phyloP scores from a whole-genome alignment of 2,888 invertebrate genomes.

The Xanthorhoe designata region DNA sequence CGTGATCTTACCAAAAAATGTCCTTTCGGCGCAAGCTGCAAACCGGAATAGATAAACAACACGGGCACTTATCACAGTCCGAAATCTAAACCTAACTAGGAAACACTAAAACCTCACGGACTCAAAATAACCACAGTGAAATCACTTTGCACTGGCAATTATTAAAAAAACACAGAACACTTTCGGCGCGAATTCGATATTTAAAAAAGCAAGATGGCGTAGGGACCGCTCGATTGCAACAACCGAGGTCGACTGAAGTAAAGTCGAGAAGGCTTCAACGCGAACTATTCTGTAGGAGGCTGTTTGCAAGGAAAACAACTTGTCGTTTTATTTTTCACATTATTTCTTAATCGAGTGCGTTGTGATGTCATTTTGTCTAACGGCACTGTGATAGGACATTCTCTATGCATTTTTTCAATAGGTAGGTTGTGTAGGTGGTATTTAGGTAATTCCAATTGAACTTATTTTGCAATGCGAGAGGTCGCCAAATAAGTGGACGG shows the following conservation, averaged over 20 bases:
- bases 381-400: background rate
- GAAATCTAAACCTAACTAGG: conserved; percentile 41
- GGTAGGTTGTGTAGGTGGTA: background rate
- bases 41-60: conserved; percentile 56
- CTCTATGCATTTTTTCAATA: background rate
- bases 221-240: conserved; percentile 61
- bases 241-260: conserved; percentile 80
- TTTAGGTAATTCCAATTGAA: background rate
- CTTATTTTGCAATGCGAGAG: background rate
- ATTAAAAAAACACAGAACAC: conserved; percentile 46
- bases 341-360: conserved; percentile 53
- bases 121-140: conserved; percentile 9
- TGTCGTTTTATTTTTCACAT: conserved; percentile 54
- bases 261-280: conserved; percentile 70
- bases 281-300: conserved; percentile 66
- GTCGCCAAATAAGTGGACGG: background rate
- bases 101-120: conserved; percentile 20
- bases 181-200: conserved; percentile 70
- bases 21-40: conserved; percentile 52
- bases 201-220: conserved; percentile 63
- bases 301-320: conserved; percentile 77
- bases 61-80: conserved; percentile 60
- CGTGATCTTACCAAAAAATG: conserved; percentile 42
- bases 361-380: conserved; percentile 25
- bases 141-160: conserved; percentile 23